Evolutionary conservation across 2,797 vertebrate genomes (phyloP).

Genomic region (Schizothorax lantsangensis): DNA sequence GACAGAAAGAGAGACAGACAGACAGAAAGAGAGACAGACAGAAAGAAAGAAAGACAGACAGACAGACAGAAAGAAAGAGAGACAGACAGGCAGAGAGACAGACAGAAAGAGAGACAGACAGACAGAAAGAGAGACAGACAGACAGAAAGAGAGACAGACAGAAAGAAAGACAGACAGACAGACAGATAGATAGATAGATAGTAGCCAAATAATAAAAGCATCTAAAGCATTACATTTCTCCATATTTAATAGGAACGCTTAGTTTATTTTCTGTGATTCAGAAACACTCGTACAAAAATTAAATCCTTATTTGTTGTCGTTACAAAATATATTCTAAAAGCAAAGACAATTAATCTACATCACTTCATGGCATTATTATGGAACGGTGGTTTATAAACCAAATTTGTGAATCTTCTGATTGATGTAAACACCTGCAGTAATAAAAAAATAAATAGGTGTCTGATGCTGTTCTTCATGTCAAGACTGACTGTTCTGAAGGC

Average conservation of each 20-base stretch:
- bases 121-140: not conserved
- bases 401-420: not conserved
- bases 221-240: not conserved
- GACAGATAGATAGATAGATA: fast-evolving
- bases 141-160: fast-evolving
- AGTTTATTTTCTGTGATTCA: not conserved
- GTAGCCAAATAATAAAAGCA: not conserved
- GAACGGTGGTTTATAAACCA: not conserved
- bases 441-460: not conserved
- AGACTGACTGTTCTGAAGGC: not conserved
- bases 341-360: not conserved
- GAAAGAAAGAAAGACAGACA: fast-evolving
- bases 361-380: not conserved
- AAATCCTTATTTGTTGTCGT: not conserved
- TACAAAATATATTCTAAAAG: slow-evolving; percentile 19
- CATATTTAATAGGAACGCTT: not conserved
- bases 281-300: not conserved
- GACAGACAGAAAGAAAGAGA: not conserved
- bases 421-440: slow-evolving; percentile 5
- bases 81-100: not conserved
- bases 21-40: not conserved
- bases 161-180: not conserved
- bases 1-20: not conserved
- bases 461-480: not conserved
- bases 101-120: not conserved